phyloP scores from a whole-genome alignment of 2,888 invertebrate species.

The Oscheius onirici region DNA sequence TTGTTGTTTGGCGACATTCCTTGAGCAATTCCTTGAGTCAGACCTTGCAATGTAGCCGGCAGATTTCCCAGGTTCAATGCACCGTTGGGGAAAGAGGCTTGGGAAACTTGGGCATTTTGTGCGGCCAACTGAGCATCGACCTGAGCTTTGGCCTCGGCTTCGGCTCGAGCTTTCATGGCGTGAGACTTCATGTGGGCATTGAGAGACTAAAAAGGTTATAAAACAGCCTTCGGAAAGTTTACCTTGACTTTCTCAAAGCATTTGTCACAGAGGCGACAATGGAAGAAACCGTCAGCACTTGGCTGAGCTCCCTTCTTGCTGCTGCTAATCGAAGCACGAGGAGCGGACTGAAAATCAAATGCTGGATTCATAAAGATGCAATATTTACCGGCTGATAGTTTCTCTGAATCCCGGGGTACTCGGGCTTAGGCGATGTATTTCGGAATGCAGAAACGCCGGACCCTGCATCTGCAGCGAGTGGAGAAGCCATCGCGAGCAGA shows the following conservation, averaged over 20 bases:
- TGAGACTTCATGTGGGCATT: constrained; percentile 99
- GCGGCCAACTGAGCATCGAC: constrained; percentile 36
- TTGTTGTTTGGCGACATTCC: constrained; percentile 15
- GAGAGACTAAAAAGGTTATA: constrained; percentile 81
- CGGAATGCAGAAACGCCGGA: constrained; percentile 9
- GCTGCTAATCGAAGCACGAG: constrained; percentile 38
- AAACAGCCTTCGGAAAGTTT: neutral
- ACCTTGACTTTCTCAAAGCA: constrained; percentile 69
- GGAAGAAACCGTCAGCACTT: constrained; percentile 71
- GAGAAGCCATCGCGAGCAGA: constrained; percentile 12
- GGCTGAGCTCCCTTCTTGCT: constrained; percentile 70
- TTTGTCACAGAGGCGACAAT: constrained; percentile 69
- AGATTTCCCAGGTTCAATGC: constrained; percentile 15
- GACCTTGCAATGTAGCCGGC: constrained; percentile 18
- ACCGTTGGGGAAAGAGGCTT: constrained; percentile 2
- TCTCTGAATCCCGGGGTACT: constrained; percentile 39
- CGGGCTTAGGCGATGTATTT: constrained; percentile 19
- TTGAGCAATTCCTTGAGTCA: constrained; percentile 21
- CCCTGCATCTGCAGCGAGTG: neutral
- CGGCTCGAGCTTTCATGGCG: constrained; percentile 74
- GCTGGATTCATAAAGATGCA: neutral
- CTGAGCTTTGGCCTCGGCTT: constrained; percentile 67
- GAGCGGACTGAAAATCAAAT: constrained; percentile 30
- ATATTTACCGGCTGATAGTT: constrained; percentile 48
- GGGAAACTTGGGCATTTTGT: constrained; percentile 5